Evolutionary conservation across 2,888 invertebrate genomes (phyloP), one percentile per base, ranked within the genome.

Genomic region (Monopis laevigella): DNA sequence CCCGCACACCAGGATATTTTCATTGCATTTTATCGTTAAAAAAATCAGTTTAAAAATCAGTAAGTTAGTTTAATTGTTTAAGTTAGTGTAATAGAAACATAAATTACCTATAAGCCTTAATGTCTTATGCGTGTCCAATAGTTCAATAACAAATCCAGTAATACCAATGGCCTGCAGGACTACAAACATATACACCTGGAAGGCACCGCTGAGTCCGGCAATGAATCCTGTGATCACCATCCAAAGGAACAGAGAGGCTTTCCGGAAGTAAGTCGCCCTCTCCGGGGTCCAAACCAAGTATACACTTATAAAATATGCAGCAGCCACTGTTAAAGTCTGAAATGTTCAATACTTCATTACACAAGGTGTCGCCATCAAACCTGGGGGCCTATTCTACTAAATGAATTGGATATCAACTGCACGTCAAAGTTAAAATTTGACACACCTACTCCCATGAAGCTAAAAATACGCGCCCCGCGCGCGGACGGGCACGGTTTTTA

Each of bases 131-230:
- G 83, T 70, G 53, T 83, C 73, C 45, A 83, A 53, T n/a, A 88
- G 81, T 75, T 89, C 78, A 12, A 82, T 53, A 8, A 62, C 59
- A 59, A 91, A 87, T 2, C 92, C 92, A 42, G 86, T 72, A 2
- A 87, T 53, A 46, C 86, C 84, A 41, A 92, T 73, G 2, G 82
- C 59, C 71, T 91, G 88, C 0, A 92, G 70, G 1, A 85, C 48
- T 12, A 89, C 72, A 62, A 93, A 90, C 12, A 88, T 84, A 35
- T 90, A 86, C n/a, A 92, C 86, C 65, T 92, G 88, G 28, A 91
- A 84, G 1, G 88, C 83, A 1, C 92, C 92, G 2, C 91, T 84
- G 26, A 89, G 81, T 51, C 90, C 88, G 34, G 93, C 88, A 8
- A 90, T 53, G 58, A 88, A 92, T 49, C 92, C 86, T 13, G 90